Percentiles rank a stretch among this genome's conserved stretches.
These are phyloP conservation scores for Panagrolaimus sp. DNA, from an alignment of 1,140 invertebrate genomes.

Conservation along the genomic window DNA sequence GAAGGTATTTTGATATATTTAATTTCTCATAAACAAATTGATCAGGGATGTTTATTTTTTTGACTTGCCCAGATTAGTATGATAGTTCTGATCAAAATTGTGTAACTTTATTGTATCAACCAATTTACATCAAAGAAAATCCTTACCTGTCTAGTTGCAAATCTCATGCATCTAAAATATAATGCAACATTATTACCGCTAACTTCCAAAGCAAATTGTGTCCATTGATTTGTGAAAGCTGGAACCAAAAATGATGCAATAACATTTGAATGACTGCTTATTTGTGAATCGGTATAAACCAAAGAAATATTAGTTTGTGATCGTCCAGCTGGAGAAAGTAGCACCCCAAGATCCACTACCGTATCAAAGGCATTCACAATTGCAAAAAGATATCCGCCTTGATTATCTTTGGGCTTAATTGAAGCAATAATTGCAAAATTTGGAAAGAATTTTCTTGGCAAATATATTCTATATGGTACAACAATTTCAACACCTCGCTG, in stretches of 20 bases:
- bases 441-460: slow-evolving; percentile 76
- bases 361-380: slow-evolving; percentile 85
- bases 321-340: slow-evolving; percentile 41
- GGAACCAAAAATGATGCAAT: slow-evolving; percentile 74
- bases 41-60: too few relatives aligned
- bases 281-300: slow-evolving; percentile 72
- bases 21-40: too few relatives aligned
- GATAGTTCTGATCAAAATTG: too few relatives aligned
- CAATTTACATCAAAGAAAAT: too few relatives aligned
- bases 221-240: slow-evolving; percentile 73
- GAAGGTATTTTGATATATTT: too few relatives aligned
- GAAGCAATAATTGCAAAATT: slow-evolving; percentile 78
- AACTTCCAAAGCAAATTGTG: slow-evolving; percentile 65
- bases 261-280: slow-evolving; percentile 58
- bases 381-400: slow-evolving; percentile 79
- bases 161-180: slow-evolving; percentile 75
- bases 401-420: slow-evolving; percentile 66
- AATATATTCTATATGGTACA: slow-evolving; percentile 74
- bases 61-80: too few relatives aligned
- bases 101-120: too few relatives aligned
- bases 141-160: slow-evolving; percentile 63
- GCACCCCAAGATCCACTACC: slow-evolving; percentile 64
- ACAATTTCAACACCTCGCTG: slow-evolving; percentile 76
- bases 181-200: slow-evolving; percentile 71
- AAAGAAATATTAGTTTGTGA: slow-evolving; percentile 68